Conservation (phyloP, 30 jellyfish, hydroid and myxozoan genomes). For the Calvadosia cruxmelitensis region DNA sequence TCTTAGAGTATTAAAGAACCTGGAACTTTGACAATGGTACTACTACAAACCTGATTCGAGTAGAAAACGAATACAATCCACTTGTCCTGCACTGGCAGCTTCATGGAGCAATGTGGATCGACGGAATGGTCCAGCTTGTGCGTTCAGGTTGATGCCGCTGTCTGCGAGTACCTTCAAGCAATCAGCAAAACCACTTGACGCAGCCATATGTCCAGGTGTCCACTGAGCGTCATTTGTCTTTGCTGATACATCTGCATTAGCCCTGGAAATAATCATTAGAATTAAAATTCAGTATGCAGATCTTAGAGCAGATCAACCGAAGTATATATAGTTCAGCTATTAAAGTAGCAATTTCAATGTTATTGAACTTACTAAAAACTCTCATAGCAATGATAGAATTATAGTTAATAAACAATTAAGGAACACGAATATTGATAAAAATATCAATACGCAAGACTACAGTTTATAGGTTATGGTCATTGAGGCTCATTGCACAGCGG, state of each 20-base stretch:
- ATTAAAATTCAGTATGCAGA: too few relatives aligned
- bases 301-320: too few relatives aligned
- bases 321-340: too few relatives aligned
- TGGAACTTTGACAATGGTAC: too few relatives aligned
- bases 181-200: conserved; percentile 58
- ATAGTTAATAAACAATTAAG: neutral
- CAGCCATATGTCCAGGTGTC: conserved; percentile 98
- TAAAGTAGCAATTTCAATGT: neutral
- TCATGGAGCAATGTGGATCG: conserved; percentile 81
- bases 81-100: conserved; percentile 69
- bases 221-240: conserved; percentile 76
- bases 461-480: too few relatives aligned
- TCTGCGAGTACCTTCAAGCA: conserved; percentile 42
- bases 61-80: conserved; percentile 38
- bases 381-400: neutral
- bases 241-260: conserved; percentile 34
- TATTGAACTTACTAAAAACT: neutral
- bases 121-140: conserved; percentile 76
- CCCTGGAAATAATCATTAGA: conserved; percentile 7
- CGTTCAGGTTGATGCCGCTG: conserved; percentile 49
- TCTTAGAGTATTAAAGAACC: neutral
- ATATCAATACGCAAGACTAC: too few relatives aligned
- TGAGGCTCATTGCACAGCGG: neutral
- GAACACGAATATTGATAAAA: too few relatives aligned
- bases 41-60: conserved; percentile 70